Evolutionary conservation across 2,113 vertebrate species (phyloP), one percentile per base, ranked within the genome.

Genomic region (Nestor notabilis): DNA sequence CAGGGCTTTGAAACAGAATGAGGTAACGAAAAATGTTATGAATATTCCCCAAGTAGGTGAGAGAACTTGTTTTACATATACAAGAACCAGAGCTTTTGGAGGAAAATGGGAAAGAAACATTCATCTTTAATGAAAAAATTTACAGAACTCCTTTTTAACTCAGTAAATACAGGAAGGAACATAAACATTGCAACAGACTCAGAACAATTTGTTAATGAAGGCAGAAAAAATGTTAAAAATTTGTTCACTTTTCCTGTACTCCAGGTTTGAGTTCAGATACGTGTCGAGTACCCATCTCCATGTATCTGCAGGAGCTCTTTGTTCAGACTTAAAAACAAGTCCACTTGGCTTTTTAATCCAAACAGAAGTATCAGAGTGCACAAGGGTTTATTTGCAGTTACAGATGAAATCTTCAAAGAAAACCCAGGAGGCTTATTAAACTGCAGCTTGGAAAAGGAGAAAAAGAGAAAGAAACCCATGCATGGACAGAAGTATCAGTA

Each of bases 391-490:
- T 92, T 83, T 92, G 46, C n/a, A 69, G 47, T 64, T 89, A 50
- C 46, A 91, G 68, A 81, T 39, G 37, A 94, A 88, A 89, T 93
- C 83, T 90, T 80, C 71, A 88, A 78, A 96, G 70, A 88, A 96
- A 89, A 35, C 83, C 65, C 75, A 83, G 60, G 60, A 81, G 92
- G 27, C 50, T 83, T 89, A 94, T 89, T 89, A 93, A 88, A 90
- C 41, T 83, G 43, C 17, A 95, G 33, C 20, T 46, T n/a, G 68
- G 29, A 70, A 76, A 86, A 14, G 9, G 3, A 56, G 53, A 65
- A 24, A 41, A 41, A 39, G 18, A 17, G 23, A 31, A 56, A 60
- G 4, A 82, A 93, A 68, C 5, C 18, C 35, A 65, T 76, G 31
- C 50, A 75, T 24, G 58, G 41, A 63, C 41, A 81, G 27, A 77